phyloP scores from a whole-genome alignment of 1,140 invertebrate genomes.

The Sminthurinus signatus region DNA sequence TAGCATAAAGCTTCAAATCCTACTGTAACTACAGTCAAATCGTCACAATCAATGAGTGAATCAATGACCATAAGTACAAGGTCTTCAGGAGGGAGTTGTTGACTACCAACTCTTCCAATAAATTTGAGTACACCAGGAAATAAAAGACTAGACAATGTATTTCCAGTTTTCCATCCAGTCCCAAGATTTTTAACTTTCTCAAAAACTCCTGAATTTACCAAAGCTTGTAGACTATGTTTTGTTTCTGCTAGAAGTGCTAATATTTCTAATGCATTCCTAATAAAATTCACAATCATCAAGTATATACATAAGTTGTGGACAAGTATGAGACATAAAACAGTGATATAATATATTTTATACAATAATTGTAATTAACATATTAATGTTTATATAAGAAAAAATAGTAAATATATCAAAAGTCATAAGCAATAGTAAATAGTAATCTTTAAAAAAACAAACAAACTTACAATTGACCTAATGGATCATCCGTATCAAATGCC shows the following conservation, averaged over 20 bases:
- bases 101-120: constrained; percentile 33
- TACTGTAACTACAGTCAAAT: constrained; percentile 23
- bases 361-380: too few relatives aligned
- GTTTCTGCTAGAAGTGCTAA: constrained; percentile 27
- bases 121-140: constrained; percentile 38
- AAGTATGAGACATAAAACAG: too few relatives aligned
- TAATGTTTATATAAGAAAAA: too few relatives aligned
- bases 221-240: constrained; percentile 25
- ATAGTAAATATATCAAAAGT: too few relatives aligned
- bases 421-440: too few relatives aligned
- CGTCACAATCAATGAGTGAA: constrained; percentile 13
- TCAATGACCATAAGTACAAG: constrained; percentile 27
- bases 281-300: too few relatives aligned
- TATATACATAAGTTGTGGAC: too few relatives aligned
- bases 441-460: too few relatives aligned
- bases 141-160: constrained; percentile 23
- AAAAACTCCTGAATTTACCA: constrained; percentile 19
- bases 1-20: constrained; percentile 33
- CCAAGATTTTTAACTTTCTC: constrained; percentile 22
- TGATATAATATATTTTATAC: too few relatives aligned
- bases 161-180: neutral
- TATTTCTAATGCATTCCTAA: constrained; percentile 40
- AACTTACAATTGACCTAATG: constrained; percentile 31
- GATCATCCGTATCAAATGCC: constrained; percentile 19
- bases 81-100: constrained; percentile 18